phyloP scores from a whole-genome alignment of 2,888 invertebrate species.

The Noctua fimbriata region DNA sequence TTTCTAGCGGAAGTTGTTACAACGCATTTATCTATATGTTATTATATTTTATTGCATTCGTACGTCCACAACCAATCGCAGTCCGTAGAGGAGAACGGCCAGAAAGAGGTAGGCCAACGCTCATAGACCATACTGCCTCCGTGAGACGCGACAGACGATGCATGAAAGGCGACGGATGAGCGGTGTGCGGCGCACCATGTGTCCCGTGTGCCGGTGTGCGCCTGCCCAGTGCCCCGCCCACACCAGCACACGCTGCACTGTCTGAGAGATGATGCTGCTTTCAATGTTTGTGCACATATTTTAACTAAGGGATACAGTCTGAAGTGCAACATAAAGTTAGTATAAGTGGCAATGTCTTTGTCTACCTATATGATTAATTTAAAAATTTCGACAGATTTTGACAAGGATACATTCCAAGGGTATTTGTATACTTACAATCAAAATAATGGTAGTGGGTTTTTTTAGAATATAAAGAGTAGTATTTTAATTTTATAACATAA shows the following conservation, averaged over 20 bases:
- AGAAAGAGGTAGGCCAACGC: constrained; percentile 88
- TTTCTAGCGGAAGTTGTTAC: constrained; percentile 87
- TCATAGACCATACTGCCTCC: constrained; percentile 79
- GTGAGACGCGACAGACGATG: constrained; percentile 78
- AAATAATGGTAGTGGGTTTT: constrained; percentile 84
- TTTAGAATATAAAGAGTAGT: constrained; percentile 83
- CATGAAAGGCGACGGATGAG: constrained; percentile 71
- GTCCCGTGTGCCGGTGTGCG: constrained; percentile 28
- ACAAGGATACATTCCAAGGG: constrained; percentile 85
- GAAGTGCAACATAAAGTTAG: constrained; percentile 45
- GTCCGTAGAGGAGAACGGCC: constrained; percentile 90
- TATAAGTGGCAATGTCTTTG: constrained; percentile 47
- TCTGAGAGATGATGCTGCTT: constrained; percentile 60
- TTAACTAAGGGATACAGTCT: constrained; percentile 44
- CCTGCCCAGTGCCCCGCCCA: constrained; percentile 2
- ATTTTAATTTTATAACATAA: constrained; percentile 83
- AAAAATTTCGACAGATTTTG: constrained; percentile 86
- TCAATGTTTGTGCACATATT: constrained; percentile 66
- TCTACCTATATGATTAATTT: constrained; percentile 59
- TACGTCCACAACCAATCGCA: constrained; percentile 90
- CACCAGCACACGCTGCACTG: constrained; percentile 40
- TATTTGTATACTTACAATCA: constrained; percentile 82
- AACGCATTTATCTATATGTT: constrained; percentile 90
- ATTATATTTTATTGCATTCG: constrained; percentile 91
- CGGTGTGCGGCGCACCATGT: constrained; percentile 42